Base-by-base conservation (phyloP, 2,113 vertebrate species). In the Cathartes aura region DNA sequence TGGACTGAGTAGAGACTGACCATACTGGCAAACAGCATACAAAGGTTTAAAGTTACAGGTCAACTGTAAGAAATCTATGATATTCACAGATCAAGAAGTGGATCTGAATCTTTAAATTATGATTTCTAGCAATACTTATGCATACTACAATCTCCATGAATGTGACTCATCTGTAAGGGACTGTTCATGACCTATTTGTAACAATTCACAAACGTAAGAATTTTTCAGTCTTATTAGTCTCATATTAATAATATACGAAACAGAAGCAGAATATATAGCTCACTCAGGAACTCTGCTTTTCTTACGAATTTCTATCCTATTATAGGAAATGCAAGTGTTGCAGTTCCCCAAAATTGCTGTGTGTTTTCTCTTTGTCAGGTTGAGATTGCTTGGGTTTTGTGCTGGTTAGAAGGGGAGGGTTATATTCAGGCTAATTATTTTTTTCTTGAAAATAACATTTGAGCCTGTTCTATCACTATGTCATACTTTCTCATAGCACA, bases 31-130 rank as follows among this genome's bases (percentile, higher is more conserved):
- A 97, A 95, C 34, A 72, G 47, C 38, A 43, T 42, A 27, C 56
- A 80, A 52, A 84, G 52, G 27, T 90, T 96, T 97, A 84, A 90
- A 95, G 60, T 73, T 91, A 64, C 59, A 94, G 72, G 74, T 79
- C 84, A 92, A 1, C 15, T 76, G 13, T 30, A 56, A 80, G 64
- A 72, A 71, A 55, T 71, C 8, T 21, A 8, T 58, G 50, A 18
- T 94, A 6, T 83, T 92, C 5, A 4, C n/a, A 30, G 29, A 36
- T 45, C 74, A 32, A 62, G 36, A 79, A 79, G 30, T 85, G 60
- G 38, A 80, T 72, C 27, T 74, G 47, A 36, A 36, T 56, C 32
- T 82, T 47, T 23, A 58, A 45, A 53, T 76, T 24, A 15, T n/a
- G 19, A n/a, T 85, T 90, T 88, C 71, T 48, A 59, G 29, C 67